Conservation (phyloP, 2,113 vertebrate genomes). For the Holacanthus passer region DNA sequence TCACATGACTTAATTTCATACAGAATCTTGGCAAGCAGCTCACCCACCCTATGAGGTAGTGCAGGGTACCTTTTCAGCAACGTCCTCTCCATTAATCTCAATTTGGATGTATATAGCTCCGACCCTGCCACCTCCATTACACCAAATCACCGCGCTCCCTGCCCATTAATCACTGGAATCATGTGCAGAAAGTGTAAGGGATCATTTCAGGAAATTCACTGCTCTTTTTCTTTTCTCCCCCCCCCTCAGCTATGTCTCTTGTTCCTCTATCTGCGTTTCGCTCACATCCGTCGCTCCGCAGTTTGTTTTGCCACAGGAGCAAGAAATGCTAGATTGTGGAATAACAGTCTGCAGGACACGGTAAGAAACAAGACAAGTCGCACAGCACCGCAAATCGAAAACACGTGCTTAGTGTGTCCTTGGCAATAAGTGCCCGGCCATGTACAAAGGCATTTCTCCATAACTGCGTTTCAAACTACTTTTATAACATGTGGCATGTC, state of each 20-base stretch:
- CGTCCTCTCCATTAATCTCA: slow-evolving; percentile 53
- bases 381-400: slow-evolving; percentile 39
- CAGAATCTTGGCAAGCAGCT: slow-evolving; percentile 40
- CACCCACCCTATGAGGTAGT: slow-evolving; percentile 30
- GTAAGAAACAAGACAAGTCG: slow-evolving; percentile 45
- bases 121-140: slow-evolving; percentile 41
- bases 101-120: slow-evolving; percentile 49
- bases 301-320: slow-evolving; percentile 59
- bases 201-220: slow-evolving; percentile 63
- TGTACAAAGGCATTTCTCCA: not conserved
- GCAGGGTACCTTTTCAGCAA: slow-evolving; percentile 39
- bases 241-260: slow-evolving; percentile 24
- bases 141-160: slow-evolving; percentile 43
- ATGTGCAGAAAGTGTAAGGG: slow-evolving; percentile 44
- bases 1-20: slow-evolving; percentile 20
- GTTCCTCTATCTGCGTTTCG: slow-evolving; percentile 27
- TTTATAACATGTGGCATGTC: slow-evolving; percentile 17
- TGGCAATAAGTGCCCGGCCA: slow-evolving; percentile 17
- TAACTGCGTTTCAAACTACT: slow-evolving; percentile 16
- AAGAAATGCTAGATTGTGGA: slow-evolving; percentile 51
- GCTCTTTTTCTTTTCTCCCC: not conserved
- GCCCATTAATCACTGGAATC: slow-evolving; percentile 61
- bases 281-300: not conserved
- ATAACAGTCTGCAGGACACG: slow-evolving; percentile 37
- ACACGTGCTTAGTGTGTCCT: slow-evolving; percentile 32